Base-by-base conservation (phyloP, 2,888 invertebrate species). In the Geotrupes spiniger region DNA sequence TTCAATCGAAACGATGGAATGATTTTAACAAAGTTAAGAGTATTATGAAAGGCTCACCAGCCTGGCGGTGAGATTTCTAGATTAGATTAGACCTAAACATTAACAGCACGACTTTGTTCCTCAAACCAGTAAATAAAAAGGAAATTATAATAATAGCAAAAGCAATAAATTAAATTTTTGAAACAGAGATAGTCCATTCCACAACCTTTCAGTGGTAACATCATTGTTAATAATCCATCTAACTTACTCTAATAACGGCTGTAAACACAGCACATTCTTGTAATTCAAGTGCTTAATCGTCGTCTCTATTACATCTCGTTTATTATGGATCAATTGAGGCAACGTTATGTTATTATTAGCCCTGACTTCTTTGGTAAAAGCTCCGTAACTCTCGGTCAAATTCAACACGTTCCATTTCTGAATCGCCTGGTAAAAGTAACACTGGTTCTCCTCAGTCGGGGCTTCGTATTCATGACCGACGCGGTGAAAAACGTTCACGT, bases 371-470 rank as follows among this genome's bases (percentile, higher is more conserved):
- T 82, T 84, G 53, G 84, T 81, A 62, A 96, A 90, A 42, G 80
- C 78, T 37, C 83, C 81, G 70, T 87, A 95, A 64, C 87, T 85
- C 60, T 90, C 84, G 0, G 92, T 89, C 53, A 92, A 78, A 73
- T 96, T 95, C 14, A 95, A 78, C 1, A 86, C 88, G 64, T 83
- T 83, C 94, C 95, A 97, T 78, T 95, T 95, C 54, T 85, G 82
- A 14, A 95, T 70, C 0, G 90, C 82, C 69, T 91, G 82, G 61
- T 84, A 79, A 69, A 97, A 94, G 68, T 85, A 85, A 0, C 92
- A 90, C 63, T 85, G 84, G 41, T 79, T 75, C 42, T 85, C 85
- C 11, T 54, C 53, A 57, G 84, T 85, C 55, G 82, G 79, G 45
- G 73, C 65, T 60, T 87, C 83, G 69, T 92, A 84, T 56, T 80